Evolutionary conservation across 2,797 vertebrate species (phyloP), one percentile per base, ranked within the genome.

Genomic region (Tauraco hartlaubi): DNA sequence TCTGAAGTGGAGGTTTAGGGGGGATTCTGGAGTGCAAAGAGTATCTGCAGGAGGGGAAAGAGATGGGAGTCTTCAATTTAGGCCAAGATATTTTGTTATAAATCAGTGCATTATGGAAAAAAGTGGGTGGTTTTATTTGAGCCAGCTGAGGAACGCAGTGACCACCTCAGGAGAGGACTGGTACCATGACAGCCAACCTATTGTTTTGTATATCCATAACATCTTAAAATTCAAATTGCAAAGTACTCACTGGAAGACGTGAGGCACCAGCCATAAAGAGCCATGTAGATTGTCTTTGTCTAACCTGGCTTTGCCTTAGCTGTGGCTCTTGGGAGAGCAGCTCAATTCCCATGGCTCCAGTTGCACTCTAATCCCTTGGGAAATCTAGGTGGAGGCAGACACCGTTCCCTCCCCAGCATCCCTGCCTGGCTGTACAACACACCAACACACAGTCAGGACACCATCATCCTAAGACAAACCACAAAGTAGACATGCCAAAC

Each of bases 361-460:
- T 9, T 55, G 31, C 25, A 33, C 2, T 29, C 21, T 31, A 43
- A 56, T 0, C 0, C 12, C 18, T 49, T 11, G 28, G 59, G 56
- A 76, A 67, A 35, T 8, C 19, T 5, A n/a, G 7, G 31, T 48
- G 8, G 10, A 64, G 8, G 17, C 44, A 67, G 12, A 11, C 37
- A 49, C 28, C 2, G 0, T 62, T 74, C 43, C 26, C 16, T 51
- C 46, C 14, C 28, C 56, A 68, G 39, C 9, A 67, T 22, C 37
- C 28, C 33, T 10, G 9, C 13, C 51, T 88, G 43, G 43, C 21
- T 6, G 3, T 48, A 46, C 49, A 64, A 23, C 49, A 44, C 37
- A 20, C 15, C 23, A 59, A 52, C 13, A 43, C 35, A 35, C 21
- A 33, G 19, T 33, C 73, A 74, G 39, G 29, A 71, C n/a, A 63